Percentiles rank a stretch among this genome's conserved stretches.
These are phyloP conservation scores for Drosophila lutescens DNA, from an alignment of 2,888 invertebrate genomes.

Conservation along the genomic window DNA sequence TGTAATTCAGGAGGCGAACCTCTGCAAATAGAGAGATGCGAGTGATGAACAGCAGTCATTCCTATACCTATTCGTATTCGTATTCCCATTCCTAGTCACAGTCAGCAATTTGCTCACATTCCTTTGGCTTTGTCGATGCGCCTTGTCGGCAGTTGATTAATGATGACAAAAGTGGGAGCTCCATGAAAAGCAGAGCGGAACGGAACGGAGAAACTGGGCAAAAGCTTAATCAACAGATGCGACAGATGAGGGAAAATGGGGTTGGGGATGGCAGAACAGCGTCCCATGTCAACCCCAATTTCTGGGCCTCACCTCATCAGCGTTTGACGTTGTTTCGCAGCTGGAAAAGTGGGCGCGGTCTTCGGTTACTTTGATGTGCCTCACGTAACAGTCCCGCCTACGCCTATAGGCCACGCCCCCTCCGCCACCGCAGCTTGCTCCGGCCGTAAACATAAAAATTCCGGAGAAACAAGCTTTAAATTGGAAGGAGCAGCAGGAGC, in stretches of 20 bases:
- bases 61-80: slow-evolving; percentile 12
- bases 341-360: slow-evolving; percentile 60
- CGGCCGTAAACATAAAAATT: slow-evolving; percentile 53
- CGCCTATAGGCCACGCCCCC: slow-evolving; percentile 18
- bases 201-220: slow-evolving; percentile 27
- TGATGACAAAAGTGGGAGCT: slow-evolving; percentile 70
- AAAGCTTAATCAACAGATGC: slow-evolving; percentile 70
- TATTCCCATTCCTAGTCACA: slow-evolving; percentile 1
- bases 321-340: slow-evolving; percentile 49
- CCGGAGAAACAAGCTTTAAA: slow-evolving; percentile 41
- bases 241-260: slow-evolving; percentile 43
- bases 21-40: slow-evolving; percentile 27
- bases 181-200: slow-evolving; percentile 30
- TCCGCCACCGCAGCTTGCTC: slow-evolving; percentile 5
- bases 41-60: slow-evolving; percentile 38
- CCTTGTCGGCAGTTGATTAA: slow-evolving; percentile 68
- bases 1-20: slow-evolving; percentile 45
- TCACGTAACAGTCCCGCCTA: slow-evolving; percentile 59
- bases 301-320: slow-evolving; percentile 28
- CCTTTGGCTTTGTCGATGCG: slow-evolving; percentile 63
- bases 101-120: slow-evolving; percentile 64
- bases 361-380: slow-evolving; percentile 74
- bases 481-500: slow-evolving; percentile 2
- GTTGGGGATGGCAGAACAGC: background rate
- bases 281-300: slow-evolving; percentile 51